These are phyloP conservation scores for Montipora capricornis DNA, from an alignment of 64 coral and sea anemone genomes.

Conservation along the genomic window DNA sequence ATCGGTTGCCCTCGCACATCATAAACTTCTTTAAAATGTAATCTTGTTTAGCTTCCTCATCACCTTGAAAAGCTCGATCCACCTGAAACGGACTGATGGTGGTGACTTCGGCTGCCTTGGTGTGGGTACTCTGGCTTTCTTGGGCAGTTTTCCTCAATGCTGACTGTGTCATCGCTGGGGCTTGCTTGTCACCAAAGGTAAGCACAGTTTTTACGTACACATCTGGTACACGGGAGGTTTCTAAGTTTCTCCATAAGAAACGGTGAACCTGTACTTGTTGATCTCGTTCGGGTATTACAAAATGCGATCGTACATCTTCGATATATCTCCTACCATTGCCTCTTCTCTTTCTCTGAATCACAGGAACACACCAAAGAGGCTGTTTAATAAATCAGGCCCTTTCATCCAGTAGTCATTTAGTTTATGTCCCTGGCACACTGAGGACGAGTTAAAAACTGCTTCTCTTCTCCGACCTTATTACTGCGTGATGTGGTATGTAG, in stretches of 20 bases:
- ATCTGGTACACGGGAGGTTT: not conserved
- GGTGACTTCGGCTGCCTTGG: conserved; percentile 37
- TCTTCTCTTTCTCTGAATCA: conserved; percentile 14
- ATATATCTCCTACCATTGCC: not conserved
- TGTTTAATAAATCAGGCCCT: conserved; percentile 66
- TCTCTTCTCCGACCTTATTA: conserved; percentile 53
- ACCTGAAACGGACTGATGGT: not conserved
- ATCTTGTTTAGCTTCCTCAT: conserved; percentile 39
- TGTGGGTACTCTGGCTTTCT: conserved; percentile 30
- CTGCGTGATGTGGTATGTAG: conserved; percentile 56
- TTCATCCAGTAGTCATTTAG: conserved; percentile 83
- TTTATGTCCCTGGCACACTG: conserved; percentile 33
- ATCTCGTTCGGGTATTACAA: not conserved
- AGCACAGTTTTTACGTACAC: not conserved
- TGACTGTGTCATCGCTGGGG: conserved; percentile 28
- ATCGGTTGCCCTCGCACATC: not conserved
- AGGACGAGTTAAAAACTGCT: conserved; percentile 82
- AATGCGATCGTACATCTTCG: conserved; percentile 9
- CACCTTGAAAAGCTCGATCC: conserved; percentile 15
- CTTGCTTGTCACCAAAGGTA: not conserved
- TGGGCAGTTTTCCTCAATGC: conserved; percentile 57
- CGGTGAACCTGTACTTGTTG: not conserved
- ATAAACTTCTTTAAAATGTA: conserved; percentile 14
- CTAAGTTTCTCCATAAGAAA: conserved; percentile 6
- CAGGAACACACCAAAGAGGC: conserved; percentile 63